Evolutionary conservation across 2,888 invertebrate genomes (phyloP).

Genomic region (Tenodera sinensis): DNA sequence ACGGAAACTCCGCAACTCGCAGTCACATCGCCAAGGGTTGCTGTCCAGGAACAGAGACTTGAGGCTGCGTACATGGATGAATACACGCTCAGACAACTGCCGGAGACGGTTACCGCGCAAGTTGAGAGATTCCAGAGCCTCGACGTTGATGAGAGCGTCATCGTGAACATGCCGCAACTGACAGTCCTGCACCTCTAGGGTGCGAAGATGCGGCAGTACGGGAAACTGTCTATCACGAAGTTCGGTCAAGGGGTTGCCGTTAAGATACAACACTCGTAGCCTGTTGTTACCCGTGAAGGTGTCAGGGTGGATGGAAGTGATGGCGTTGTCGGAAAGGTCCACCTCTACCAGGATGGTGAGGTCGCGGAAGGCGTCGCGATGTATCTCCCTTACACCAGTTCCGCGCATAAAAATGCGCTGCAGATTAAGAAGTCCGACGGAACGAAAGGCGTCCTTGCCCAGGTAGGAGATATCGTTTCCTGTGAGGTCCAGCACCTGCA

Average conservation of each 20-base stretch:
- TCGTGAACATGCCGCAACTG: slow-evolving; percentile 70
- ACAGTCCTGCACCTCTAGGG: slow-evolving; percentile 77
- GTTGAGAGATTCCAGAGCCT: slow-evolving; percentile 70
- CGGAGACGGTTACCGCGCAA: slow-evolving; percentile 77
- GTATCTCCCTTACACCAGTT: slow-evolving; percentile 70
- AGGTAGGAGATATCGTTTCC: slow-evolving; percentile 74
- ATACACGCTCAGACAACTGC: slow-evolving; percentile 61
- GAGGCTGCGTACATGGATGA: slow-evolving; percentile 69
- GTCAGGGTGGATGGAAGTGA: slow-evolving; percentile 68
- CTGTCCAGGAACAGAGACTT: slow-evolving; percentile 78
- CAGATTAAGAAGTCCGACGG: slow-evolving; percentile 74
- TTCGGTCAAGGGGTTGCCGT: slow-evolving; percentile 74
- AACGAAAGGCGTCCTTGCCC: slow-evolving; percentile 73
- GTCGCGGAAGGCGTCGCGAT: slow-evolving; percentile 81
- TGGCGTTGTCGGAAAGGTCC: slow-evolving; percentile 78
- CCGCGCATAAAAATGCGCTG: slow-evolving; percentile 78
- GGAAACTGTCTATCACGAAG: slow-evolving; percentile 78
- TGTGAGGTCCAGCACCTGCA: slow-evolving; percentile 82
- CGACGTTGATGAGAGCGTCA: slow-evolving; percentile 71
- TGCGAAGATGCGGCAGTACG: slow-evolving; percentile 71
- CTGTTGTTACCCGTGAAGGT: slow-evolving; percentile 84
- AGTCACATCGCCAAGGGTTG: slow-evolving; percentile 90
- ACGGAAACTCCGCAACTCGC: slow-evolving; percentile 76
- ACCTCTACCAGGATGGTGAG: slow-evolving; percentile 82
- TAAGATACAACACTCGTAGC: slow-evolving; percentile 70